Base-by-base conservation (phyloP, 2,888 invertebrate species). In the Dendrolimus houi region DNA sequence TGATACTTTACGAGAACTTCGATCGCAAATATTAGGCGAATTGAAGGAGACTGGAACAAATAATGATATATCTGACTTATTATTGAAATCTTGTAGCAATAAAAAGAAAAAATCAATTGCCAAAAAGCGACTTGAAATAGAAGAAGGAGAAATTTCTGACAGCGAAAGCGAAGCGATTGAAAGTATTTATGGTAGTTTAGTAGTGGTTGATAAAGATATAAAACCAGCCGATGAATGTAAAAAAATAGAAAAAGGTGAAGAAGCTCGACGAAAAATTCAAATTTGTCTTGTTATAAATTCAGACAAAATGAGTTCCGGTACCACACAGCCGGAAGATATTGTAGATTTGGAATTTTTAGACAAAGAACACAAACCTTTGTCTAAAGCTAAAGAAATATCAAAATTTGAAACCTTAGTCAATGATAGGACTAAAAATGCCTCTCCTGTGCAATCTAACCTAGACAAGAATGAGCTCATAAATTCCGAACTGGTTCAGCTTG, bases 101-200 rank as follows among this genome's bases (percentile, higher is more conserved):
- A 72, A 66, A 54, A 77, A 78, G 47, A 81, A 73, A 52, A 72
- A 68, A 17, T 66, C 65, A 40, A 60, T 63, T 2, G 47, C 60
- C 12, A 71, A 66, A 56, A 69, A 68, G 52, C 73, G 70, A 58
- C 64, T 66, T 52, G 90, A 89, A 68, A 71, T 88, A 13, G 89
- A 89, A 70, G 89, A 90, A 70, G 90, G 90, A 7, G 90, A 90
- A 71, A 62, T 90, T 54, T 88, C 89, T 9, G 90, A 90, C 57
- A 88, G 89, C 67, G 90, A 87, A 67, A 89, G 88, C 70, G 88
- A 90, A 70, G 75, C 81, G 7, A 89, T 89, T 61, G 80, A 83
- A 70, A 88, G 77, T 60, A 76, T 90, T 55, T 90, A 88, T 60
- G 85, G 87, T 29, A 87, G 81, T 63, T 69, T 88, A 59, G 75